Base-by-base conservation (phyloP, 2,113 vertebrate species). In the Halcyon malimbica region DNA sequence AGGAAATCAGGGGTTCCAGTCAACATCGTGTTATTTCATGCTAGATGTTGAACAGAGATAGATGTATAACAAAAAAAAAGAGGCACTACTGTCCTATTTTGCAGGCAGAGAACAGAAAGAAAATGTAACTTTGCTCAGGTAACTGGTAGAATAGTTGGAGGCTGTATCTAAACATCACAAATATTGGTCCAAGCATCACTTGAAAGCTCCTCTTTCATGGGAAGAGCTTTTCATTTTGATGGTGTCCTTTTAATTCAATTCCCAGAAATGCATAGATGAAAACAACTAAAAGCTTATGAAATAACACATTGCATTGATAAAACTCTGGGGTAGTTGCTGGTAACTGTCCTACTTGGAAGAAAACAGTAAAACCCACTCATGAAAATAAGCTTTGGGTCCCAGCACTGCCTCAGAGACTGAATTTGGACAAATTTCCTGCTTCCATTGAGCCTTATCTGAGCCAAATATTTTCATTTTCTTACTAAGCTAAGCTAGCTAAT, bases 401-500 rank as follows among this genome's bases (percentile, higher is more conserved):
- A 87, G 53, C 26, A 41, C 9, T 50, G 20, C 29, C 42, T 37
- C 24, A 64, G 69, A 71, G 53, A 68, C 8, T 56, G 59, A 91
- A 89, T 90, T 79, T 35, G 68, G 39, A 41, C 17, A 85, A 46
- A 62, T 76, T 82, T 87, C 6, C 24, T 85, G 37, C 54, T 88
- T 87, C 33, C 37, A 95, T 88, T 88, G n/a, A 87, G 53, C 54
- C 31, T 65, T 69, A 69, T 67, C 23, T 53, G 79, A 90, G 56
- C 9, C 41, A 94, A 85, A 83, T 73, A 83, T 83, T 93, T 74
- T 91, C 3, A 73, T 93, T 93, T 93, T 83, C 57, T 92, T 83
- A 90, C 51, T 44, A 25, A 77, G 51, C 44, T 90, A 89, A 94
- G 68, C 48, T 51, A 78, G 14, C 29, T 95, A 88, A 92, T 95